Percentiles rank a stretch among this genome's conserved stretches.
Evolutionary conservation across 2,113 vertebrate species (phyloP).

Genomic region (Chaetorhynchus papuensis): DNA sequence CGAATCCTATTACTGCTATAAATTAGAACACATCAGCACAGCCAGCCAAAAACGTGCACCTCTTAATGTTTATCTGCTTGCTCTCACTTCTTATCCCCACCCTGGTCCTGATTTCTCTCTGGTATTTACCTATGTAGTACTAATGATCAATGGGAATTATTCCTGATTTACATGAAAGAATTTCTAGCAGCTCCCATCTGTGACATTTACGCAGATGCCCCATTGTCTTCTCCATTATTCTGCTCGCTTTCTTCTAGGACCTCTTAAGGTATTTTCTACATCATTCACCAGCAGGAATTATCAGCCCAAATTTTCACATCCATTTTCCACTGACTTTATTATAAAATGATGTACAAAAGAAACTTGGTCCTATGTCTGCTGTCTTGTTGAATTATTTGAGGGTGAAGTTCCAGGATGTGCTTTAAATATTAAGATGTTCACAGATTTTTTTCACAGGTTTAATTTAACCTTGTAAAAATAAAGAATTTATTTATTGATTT

Average conservation of each 20-base stretch:
- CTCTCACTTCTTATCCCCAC: not conserved
- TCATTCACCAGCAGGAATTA: not conserved
- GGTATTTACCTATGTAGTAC: not conserved
- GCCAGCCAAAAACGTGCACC: not conserved
- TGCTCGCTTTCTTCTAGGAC: not conserved
- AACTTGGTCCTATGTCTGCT: not conserved
- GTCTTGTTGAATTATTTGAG: not conserved
- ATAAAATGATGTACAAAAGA: not conserved
- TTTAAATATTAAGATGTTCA: not conserved
- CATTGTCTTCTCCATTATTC: not conserved
- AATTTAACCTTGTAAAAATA: not conserved
- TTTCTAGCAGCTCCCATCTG: not conserved
- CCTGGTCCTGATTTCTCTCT: not conserved
- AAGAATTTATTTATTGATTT: not conserved
- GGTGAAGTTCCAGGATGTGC: not conserved
- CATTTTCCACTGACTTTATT: not conserved
- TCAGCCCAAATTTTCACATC: not conserved
- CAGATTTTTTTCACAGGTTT: not conserved
- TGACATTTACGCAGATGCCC: not conserved
- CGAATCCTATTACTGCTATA: not conserved
- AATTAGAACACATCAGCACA: conserved; percentile 32
- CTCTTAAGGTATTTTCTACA: not conserved
- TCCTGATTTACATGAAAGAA: not conserved
- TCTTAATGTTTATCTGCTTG: not conserved
- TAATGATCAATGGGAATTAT: not conserved